phyloP scores from a whole-genome alignment of 2,797 vertebrate species.

The Crenichthys baileyi region DNA sequence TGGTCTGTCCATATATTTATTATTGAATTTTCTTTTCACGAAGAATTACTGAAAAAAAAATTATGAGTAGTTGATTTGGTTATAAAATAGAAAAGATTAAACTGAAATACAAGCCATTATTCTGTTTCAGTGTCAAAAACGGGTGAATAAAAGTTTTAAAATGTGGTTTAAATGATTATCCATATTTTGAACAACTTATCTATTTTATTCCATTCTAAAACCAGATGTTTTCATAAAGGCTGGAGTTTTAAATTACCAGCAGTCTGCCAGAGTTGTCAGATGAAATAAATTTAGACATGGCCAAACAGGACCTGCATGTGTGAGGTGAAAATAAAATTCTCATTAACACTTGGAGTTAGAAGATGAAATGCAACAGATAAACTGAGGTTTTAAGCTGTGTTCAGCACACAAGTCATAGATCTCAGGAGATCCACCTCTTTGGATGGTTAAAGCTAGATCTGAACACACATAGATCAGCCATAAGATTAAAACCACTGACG shows the following conservation, averaged over 20 bases:
- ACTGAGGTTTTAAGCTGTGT: neutral
- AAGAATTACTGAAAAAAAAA: too few relatives aligned
- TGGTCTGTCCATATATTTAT: neutral
- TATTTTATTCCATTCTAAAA: neutral
- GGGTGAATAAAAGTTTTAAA: neutral
- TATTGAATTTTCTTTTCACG: too few relatives aligned
- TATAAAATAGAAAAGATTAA: neutral
- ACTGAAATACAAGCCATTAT: neutral
- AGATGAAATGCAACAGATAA: neutral
- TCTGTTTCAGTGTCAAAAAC: neutral
- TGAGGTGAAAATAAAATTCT: neutral
- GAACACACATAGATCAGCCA: neutral
- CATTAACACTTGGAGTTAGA: neutral
- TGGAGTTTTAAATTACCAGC: neutral
- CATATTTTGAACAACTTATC: neutral
- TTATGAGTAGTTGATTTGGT: neutral
- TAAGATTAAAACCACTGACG: too few relatives aligned
- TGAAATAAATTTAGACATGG: neutral
- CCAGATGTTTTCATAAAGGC: neutral
- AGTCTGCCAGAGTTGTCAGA: neutral
- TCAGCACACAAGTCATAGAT: neutral
- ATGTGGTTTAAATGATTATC: neutral
- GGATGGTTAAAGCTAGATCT: neutral
- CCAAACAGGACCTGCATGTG: neutral
- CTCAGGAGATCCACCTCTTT: neutral